Percentiles rank a stretch among this genome's conserved stretches.
Evolutionary conservation across 2,888 invertebrate species (phyloP).

Genomic region (Odontothrips loti): DNA sequence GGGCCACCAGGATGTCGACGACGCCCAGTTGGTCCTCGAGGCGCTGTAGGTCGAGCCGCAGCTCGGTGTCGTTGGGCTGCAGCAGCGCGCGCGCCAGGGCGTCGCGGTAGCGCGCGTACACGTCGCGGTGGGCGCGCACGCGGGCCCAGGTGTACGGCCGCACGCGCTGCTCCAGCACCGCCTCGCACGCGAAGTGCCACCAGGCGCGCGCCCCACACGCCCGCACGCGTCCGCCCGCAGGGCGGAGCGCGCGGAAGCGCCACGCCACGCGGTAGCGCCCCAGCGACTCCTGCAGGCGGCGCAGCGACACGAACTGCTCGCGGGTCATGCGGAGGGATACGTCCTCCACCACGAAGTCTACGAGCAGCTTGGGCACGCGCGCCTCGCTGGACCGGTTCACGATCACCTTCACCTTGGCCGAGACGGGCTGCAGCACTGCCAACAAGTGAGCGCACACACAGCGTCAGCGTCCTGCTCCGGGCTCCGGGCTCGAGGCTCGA

Average conservation of each 20-base stretch:
- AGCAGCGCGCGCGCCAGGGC: slow-evolving; percentile 66
- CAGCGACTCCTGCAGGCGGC: slow-evolving; percentile 54
- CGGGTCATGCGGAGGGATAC: slow-evolving; percentile 69
- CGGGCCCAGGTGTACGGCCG: slow-evolving; percentile 70
- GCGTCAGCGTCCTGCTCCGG: not conserved
- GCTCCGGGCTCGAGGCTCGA: too few relatives aligned
- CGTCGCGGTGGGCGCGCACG: slow-evolving; percentile 60
- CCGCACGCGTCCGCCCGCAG: not conserved
- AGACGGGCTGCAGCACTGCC: slow-evolving; percentile 71
- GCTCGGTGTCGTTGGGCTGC: slow-evolving; percentile 67
- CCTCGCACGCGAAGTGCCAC: slow-evolving; percentile 73
- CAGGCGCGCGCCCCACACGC: slow-evolving; percentile 52
- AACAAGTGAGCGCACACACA: slow-evolving; percentile 8
- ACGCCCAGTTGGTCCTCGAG: slow-evolving; percentile 71
- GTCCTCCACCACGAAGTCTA: slow-evolving; percentile 68
- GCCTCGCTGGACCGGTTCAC: slow-evolving; percentile 62
- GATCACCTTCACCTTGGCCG: slow-evolving; percentile 71
- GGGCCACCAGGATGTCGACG: slow-evolving; percentile 69
- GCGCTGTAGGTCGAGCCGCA: slow-evolving; percentile 67
- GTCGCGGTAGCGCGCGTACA: slow-evolving; percentile 62
- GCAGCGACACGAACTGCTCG: slow-evolving; percentile 57
- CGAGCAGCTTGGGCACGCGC: slow-evolving; percentile 58
- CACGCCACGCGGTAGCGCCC: slow-evolving; percentile 41
- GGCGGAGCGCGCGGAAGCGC: not conserved
- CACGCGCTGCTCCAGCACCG: slow-evolving; percentile 65